Evolutionary conservation across 2,113 vertebrate species (phyloP).

Genomic region (Chloropsis cyanopogon): DNA sequence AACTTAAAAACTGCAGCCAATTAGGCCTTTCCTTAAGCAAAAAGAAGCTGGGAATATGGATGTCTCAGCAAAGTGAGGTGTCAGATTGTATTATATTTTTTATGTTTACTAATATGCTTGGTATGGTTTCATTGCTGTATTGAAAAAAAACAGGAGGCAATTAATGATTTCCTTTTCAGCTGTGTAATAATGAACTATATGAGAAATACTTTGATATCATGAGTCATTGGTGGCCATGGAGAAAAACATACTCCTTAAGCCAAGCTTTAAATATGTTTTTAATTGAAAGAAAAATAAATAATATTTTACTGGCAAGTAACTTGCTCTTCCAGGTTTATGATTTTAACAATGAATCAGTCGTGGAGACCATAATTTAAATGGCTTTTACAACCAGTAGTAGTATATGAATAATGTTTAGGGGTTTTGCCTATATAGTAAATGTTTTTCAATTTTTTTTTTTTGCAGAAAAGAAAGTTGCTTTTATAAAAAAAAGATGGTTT

Average conservation of each 20-base stretch:
- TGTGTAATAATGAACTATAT: not conserved
- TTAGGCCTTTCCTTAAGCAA: not conserved
- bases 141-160: not conserved
- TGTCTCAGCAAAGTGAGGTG: not conserved
- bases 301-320: not conserved
- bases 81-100: not conserved
- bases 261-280: not conserved
- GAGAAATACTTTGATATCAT: not conserved
- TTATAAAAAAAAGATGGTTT: not conserved
- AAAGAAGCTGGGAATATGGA: not conserved
- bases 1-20: not conserved
- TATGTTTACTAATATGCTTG: not conserved
- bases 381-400: not conserved
- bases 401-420: not conserved
- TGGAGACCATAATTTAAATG: not conserved
- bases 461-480: not conserved
- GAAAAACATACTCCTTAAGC: not conserved
- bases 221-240: not conserved
- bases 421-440: not conserved
- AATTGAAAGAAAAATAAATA: not conserved
- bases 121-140: not conserved
- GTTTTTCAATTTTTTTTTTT: not conserved
- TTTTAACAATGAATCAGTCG: not conserved
- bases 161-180: conserved; percentile 13
- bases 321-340: not conserved